A percentile compares a stretch with the other conserved stretches of the same genome.
Conservation (phyloP, 1,140 invertebrate genomes). For the Neelides sp. region DNA sequence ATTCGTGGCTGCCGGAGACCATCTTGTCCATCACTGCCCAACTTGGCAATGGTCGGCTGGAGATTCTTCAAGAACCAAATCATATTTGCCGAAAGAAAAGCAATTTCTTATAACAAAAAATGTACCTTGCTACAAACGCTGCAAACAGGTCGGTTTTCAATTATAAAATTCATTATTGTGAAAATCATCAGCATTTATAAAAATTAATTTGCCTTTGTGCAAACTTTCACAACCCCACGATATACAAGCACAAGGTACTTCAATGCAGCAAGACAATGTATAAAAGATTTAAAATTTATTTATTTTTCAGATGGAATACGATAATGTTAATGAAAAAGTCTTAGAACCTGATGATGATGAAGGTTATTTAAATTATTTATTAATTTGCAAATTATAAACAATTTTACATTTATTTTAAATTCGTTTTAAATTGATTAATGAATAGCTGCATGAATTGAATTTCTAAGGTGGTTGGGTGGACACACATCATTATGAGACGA, state of each 20-base stretch:
- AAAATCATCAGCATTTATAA: neutral
- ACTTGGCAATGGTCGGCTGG: conserved; percentile 97
- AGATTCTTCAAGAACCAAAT: conserved; percentile 68
- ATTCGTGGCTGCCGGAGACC: conserved; percentile 95
- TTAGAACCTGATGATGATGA: conserved; percentile 80
- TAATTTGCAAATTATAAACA: neutral
- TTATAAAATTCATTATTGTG: conserved; percentile 12
- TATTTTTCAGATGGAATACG: conserved; percentile 66
- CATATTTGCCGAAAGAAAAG: conserved; percentile 86
- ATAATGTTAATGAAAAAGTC: conserved; percentile 71
- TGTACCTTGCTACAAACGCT: conserved; percentile 83
- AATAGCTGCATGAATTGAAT: neutral
- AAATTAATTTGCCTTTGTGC: conserved; percentile 35
- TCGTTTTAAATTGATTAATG: neutral
- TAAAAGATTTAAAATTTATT: no score
- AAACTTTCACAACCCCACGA: conserved; percentile 31
- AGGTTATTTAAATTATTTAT: conserved; percentile 37
- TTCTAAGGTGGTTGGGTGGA: conserved; percentile 88
- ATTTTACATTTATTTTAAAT: neutral
- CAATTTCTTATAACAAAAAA: conserved; percentile 95
- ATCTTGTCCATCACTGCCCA: conserved; percentile 96
- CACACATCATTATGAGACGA: conserved; percentile 76
- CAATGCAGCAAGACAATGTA: no score
- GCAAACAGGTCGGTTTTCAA: conserved; percentile 59
- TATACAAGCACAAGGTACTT: no score